Evolutionary conservation across 2,113 vertebrate genomes (phyloP), one percentile per base, ranked within the genome.

Genomic region (Eleginops maclovinus): DNA sequence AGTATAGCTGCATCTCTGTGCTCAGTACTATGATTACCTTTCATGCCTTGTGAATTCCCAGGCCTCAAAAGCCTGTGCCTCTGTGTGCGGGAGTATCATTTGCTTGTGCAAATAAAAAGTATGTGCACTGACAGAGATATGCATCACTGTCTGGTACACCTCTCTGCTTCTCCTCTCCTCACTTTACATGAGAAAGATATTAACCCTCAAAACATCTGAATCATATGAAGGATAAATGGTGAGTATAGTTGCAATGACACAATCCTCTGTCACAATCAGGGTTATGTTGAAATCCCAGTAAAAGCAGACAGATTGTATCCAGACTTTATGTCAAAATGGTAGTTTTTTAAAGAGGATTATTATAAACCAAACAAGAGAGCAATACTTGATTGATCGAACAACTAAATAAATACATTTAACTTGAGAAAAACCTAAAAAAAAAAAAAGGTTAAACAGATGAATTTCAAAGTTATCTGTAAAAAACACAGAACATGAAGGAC

Each of bases 71-170:
- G 22, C 8, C 24, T 41, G 59, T 81, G 49, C 31, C 6, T 36
- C 6, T 5, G 8, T 73, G 83, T 26, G 58, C 75, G 40, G 40
- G 41, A n/a, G 53, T 53, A 63, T 77, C 36, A 75, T 90, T 88
- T 85, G 71, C 68, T 41, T 85, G 43, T 26, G 72, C 71, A 89
- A 89, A 91, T 82, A 36, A 17, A 44, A 73, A 69, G 44, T 72
- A 69, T 26, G 59, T 1, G 22, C 14, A 24, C 46, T 56, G 49
- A 43, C 43, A 59, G 0, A 81, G 70, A 76, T 85, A 63, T 81
- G 73, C 7, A 31, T 2, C 56, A 6, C 14, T 17, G 50, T 62
- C 55, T 58, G 51, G 15, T 13, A 53, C 47, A 50, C 53, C 46
- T 68, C 36, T 36, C 28, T 58, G 12, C 31, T n/a, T 22, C 47